Base-by-base conservation (phyloP, 2,888 invertebrate genomes). In the Hemaris fuciformis region DNA sequence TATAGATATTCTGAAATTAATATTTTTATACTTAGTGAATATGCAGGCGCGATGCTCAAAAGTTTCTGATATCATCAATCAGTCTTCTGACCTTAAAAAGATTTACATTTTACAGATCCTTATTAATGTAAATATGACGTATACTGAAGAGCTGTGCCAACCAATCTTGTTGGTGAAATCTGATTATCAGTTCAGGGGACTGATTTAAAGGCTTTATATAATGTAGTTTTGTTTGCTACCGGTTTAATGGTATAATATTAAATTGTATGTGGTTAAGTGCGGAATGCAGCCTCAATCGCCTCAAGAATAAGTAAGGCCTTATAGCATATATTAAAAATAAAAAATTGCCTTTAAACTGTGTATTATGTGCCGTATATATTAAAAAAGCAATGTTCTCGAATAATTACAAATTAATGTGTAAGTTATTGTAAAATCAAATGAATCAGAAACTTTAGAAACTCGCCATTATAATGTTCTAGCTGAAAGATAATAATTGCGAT, bases 11-110 rank as follows among this genome's bases (percentile, higher is more conserved):
- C 80, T 83, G 78, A 84, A 86, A 88, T 87, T 87, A 81, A 91
- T 92, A 92, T 92, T 92, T 92, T 92, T 91, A 79, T 92, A 92
- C 91, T 88, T 89, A 89, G 89, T 78, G 68, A 84, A 85, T 89
- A 88, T 76, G 79, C 77, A 79, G 74, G 70, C 70, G 68, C 65
- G 71, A 71, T 72, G 65, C 72, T 69, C 74, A 69, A 72, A 74
- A 71, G 70, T 72, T 75, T 77, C 69, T 66, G 75, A 42, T 48
- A 38, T 60, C 22, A 57, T 27, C 15, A 0, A 53, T 53, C 43
- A 8, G 20, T 10, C 43, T 43, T 20, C 43, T 43, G 43, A 18
- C 0, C 43, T 43, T 18, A 43, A 20, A 22, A 10, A n/a, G n/a
- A n/a, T n/a, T n/a, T n/a, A n/a, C n/a, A n/a, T n/a, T n/a, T n/a